A percentile compares a stretch with the other conserved stretches of the same genome.
Conservation (phyloP, 2,888 invertebrate genomes). For the Callyntrura guangdongensis region DNA sequence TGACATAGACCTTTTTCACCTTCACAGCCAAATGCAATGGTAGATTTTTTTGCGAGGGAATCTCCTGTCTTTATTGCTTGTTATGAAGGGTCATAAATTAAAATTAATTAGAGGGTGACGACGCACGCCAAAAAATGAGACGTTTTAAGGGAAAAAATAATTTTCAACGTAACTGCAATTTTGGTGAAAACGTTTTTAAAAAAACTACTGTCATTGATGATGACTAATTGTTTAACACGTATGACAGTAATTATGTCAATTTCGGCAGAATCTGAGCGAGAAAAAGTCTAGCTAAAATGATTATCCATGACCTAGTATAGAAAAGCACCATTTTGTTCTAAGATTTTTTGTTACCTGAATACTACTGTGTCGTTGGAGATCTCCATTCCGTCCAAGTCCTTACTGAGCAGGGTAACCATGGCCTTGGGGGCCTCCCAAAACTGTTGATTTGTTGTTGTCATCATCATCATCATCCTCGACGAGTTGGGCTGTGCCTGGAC, state of each 20-base stretch:
- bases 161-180: too few species aligned
- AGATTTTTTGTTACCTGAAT: conserved; percentile 78
- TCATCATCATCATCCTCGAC: conserved; percentile 63
- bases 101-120: neutral
- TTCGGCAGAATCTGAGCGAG: too few species aligned
- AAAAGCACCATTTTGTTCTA: too few species aligned
- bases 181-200: too few species aligned
- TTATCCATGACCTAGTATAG: too few species aligned
- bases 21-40: neutral
- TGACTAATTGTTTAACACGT: too few species aligned
- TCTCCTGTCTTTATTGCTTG: too few species aligned
- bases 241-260: too few species aligned
- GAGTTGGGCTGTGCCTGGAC: conserved; percentile 73
- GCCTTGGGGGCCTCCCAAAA: conserved; percentile 82
- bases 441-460: conserved; percentile 68
- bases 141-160: neutral
- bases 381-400: conserved; percentile 79
- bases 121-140: neutral
- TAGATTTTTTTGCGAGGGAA: neutral
- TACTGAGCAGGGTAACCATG: conserved; percentile 79
- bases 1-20: conserved; percentile 67
- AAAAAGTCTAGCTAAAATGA: too few species aligned
- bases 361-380: conserved; percentile 82
- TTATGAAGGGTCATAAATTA: neutral
- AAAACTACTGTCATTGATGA: too few species aligned